Percentiles rank a stretch among this genome's conserved stretches.
Evolutionary conservation across 1,140 invertebrate species (phyloP).

Genomic region (Pogonomyrmex barbatus): DNA sequence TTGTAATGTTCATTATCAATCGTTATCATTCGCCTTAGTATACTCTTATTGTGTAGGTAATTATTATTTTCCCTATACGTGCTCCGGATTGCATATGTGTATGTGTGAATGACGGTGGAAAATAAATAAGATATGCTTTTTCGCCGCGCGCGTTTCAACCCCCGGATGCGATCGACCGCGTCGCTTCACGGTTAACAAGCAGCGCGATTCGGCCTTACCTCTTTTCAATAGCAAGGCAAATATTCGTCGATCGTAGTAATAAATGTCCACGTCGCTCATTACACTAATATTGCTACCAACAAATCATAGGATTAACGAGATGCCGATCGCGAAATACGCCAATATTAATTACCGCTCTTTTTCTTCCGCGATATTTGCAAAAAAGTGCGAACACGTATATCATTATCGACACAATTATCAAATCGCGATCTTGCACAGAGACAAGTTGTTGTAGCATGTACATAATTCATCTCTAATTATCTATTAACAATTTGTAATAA

Average conservation of each 20-base stretch:
- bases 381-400: not conserved
- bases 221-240: not conserved
- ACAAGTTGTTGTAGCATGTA: not conserved
- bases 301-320: slow-evolving; percentile 23
- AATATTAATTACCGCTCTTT: not conserved
- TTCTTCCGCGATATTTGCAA: not conserved
- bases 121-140: slow-evolving; percentile 65
- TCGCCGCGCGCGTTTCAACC: slow-evolving; percentile 35
- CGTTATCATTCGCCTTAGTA: slow-evolving; percentile 60
- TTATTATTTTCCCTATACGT: slow-evolving; percentile 73
- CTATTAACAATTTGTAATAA: slow-evolving; percentile 43
- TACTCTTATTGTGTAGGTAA: slow-evolving; percentile 72
- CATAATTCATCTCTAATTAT: slow-evolving; percentile 27
- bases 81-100: slow-evolving; percentile 37
- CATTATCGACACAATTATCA: not conserved
- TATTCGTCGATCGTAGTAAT: not conserved
- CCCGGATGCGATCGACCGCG: slow-evolving; percentile 17
- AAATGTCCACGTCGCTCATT: not conserved
- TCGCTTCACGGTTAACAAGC: not conserved
- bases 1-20: slow-evolving; percentile 62
- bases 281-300: slow-evolving; percentile 7
- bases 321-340: not conserved
- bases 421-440: not conserved
- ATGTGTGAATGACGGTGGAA: slow-evolving; percentile 52
- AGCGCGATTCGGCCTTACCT: not conserved